These are phyloP conservation scores for Lysandra coridon DNA, from an alignment of 2,888 invertebrate species.

Conservation along the genomic window DNA sequence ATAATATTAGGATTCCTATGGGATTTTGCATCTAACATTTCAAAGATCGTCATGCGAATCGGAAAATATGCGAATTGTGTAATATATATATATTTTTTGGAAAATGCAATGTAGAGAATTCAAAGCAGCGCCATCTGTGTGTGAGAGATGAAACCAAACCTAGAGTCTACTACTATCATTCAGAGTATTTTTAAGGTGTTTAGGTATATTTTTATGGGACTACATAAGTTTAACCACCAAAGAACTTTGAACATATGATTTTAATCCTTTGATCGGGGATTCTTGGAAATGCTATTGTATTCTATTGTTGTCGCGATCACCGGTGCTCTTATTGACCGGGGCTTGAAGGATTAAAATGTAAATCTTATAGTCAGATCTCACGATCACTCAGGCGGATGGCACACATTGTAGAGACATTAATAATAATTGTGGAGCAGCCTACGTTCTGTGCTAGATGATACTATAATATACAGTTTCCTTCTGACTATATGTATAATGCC, in stretches of 20 bases:
- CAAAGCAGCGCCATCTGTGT: background rate
- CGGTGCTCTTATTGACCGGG: too few species aligned
- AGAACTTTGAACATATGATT: too few species aligned
- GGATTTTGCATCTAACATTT: too few species aligned
- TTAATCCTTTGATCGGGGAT: too few species aligned
- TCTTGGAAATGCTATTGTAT: too few species aligned
- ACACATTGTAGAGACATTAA: slow-evolving; percentile 15
- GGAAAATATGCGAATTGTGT: too few species aligned
- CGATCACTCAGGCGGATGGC: background rate
- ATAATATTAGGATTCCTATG: too few species aligned
- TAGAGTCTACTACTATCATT: background rate
- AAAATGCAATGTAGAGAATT: background rate
- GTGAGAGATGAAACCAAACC: background rate
- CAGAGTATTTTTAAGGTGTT: too few species aligned
- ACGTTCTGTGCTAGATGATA: slow-evolving; percentile 6
- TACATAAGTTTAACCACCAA: too few species aligned
- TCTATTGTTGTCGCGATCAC: too few species aligned
- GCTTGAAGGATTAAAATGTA: background rate
- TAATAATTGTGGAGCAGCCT: background rate
- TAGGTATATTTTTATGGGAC: too few species aligned
- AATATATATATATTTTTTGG: background rate
- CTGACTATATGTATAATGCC: background rate
- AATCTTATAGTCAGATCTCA: background rate
- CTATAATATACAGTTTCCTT: slow-evolving; percentile 8
- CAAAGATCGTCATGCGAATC: too few species aligned